These are phyloP conservation scores for Rhodinocichla rosea DNA, from an alignment of 2,113 vertebrate genomes.

Conservation along the genomic window DNA sequence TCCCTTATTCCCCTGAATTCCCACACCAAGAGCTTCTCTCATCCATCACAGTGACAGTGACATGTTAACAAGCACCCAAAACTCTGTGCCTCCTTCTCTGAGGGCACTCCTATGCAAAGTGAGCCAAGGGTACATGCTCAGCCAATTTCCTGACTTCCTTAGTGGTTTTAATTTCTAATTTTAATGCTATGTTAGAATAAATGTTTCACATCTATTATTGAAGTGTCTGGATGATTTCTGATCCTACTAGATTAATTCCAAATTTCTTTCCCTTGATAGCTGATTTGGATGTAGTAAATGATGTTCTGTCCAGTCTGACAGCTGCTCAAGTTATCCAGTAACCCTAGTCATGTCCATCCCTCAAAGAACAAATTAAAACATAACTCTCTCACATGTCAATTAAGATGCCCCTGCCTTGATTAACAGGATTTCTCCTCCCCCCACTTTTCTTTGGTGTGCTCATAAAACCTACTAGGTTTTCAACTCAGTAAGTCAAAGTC, in stretches of 20 bases:
- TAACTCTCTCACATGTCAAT: neutral
- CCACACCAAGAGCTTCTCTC: neutral
- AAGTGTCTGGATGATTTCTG: neutral
- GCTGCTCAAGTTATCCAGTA: neutral
- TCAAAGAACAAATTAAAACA: neutral
- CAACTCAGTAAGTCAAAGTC: neutral
- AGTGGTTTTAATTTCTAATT: neutral
- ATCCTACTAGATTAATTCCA: neutral
- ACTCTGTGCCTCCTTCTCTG: neutral
- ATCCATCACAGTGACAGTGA: neutral
- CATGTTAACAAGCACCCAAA: neutral
- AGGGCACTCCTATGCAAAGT: neutral
- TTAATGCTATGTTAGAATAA: neutral
- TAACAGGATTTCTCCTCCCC: neutral
- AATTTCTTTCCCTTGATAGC: neutral
- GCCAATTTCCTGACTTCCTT: neutral
- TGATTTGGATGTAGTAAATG: neutral
- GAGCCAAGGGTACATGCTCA: neutral
- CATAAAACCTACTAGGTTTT: neutral
- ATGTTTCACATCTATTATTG: neutral
- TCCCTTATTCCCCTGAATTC: neutral
- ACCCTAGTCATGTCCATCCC: neutral
- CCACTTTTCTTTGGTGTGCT: neutral
- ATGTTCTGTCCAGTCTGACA: neutral
- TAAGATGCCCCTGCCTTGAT: neutral